Conservation (phyloP, 1,140 invertebrate species). For the Mycetomoellerius zeteki region DNA sequence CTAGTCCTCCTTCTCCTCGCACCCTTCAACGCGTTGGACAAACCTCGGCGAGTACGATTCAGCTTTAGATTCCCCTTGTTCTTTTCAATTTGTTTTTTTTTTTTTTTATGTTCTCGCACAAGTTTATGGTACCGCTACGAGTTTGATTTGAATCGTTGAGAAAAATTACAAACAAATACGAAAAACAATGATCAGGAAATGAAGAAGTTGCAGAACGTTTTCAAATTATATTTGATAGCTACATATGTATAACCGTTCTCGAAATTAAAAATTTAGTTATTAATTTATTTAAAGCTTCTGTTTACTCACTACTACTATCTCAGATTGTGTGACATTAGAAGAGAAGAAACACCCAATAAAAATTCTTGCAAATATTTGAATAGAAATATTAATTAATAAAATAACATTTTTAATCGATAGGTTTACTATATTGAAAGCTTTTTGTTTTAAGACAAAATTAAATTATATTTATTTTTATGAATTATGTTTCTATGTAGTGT, state of each 20-base stretch:
- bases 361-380: too few species aligned
- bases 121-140: background rate
- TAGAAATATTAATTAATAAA: too few species aligned
- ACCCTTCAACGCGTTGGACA: constrained; percentile 8
- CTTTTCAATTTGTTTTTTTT: background rate
- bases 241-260: background rate
- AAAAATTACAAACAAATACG: background rate
- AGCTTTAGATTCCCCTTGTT: constrained; percentile 22
- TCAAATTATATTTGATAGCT: background rate
- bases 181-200: background rate
- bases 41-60: constrained; percentile 11
- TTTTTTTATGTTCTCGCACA: background rate
- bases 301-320: too few species aligned
- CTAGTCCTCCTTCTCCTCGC: constrained; percentile 33
- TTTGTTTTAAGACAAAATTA: too few species aligned
- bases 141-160: constrained; percentile 21
- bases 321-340: too few species aligned
- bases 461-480: too few species aligned
- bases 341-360: too few species aligned
- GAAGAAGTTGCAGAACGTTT: background rate
- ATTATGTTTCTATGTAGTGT: too few species aligned
- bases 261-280: background rate
- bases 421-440: too few species aligned
- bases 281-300: background rate
- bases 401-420: too few species aligned